Percentiles rank a stretch among this genome's conserved stretches.
phyloP scores from a whole-genome alignment of 2,113 vertebrate genomes.

The Labrus mixtus region DNA sequence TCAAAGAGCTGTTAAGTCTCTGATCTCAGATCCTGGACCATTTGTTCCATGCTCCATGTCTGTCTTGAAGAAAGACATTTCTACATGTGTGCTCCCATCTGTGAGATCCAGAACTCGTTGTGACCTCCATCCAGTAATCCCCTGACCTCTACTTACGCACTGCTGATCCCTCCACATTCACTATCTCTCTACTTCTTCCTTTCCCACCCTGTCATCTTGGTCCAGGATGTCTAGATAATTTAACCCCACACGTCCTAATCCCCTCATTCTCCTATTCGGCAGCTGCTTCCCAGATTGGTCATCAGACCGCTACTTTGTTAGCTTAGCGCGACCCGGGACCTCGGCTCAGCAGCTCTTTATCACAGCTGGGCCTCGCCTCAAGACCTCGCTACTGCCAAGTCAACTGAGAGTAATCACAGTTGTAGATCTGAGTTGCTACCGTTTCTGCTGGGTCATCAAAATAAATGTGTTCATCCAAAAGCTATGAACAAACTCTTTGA shows the following conservation, averaged over 20 bases:
- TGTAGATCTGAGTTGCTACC: constrained; percentile 33
- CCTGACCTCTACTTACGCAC: constrained; percentile 65
- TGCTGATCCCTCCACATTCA: constrained; percentile 70
- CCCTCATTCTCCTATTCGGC: constrained; percentile 58
- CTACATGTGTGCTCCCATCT: constrained; percentile 47
- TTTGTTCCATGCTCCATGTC: constrained; percentile 24
- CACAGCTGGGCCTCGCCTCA: constrained; percentile 44
- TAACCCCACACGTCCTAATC: constrained; percentile 74
- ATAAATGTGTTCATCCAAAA: neutral
- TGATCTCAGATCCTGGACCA: constrained; percentile 30
- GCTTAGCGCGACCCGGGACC: constrained; percentile 16
- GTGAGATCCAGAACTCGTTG: constrained; percentile 27
- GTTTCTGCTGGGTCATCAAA: constrained; percentile 15
- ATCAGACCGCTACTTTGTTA: constrained; percentile 59
- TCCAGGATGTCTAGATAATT: constrained; percentile 68
- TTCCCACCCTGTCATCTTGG: constrained; percentile 56
- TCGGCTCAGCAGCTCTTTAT: constrained; percentile 37
- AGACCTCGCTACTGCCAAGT: constrained; percentile 34
- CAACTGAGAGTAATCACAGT: constrained; percentile 11
- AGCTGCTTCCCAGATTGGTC: constrained; percentile 65
- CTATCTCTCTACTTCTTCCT: constrained; percentile 61
- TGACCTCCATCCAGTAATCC: constrained; percentile 73
- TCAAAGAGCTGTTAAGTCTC: constrained; percentile 47
- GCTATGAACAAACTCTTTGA: neutral
- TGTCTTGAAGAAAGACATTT: constrained; percentile 49